phyloP scores from a whole-genome alignment of 2,113 vertebrate genomes.

The Potamarius usumacintae region DNA sequence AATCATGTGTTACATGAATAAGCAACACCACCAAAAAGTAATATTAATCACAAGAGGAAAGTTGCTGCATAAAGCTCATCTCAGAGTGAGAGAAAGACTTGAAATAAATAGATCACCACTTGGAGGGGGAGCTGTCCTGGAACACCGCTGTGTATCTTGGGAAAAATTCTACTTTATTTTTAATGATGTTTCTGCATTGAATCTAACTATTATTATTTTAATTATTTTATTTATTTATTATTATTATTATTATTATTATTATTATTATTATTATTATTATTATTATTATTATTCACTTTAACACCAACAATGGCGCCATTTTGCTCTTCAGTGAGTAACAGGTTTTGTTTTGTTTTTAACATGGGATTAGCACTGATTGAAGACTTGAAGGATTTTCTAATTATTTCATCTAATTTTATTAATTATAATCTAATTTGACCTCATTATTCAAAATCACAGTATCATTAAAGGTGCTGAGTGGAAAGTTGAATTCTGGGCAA shows the following conservation, averaged over 20 bases:
- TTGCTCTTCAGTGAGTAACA: background rate
- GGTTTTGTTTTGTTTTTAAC: background rate
- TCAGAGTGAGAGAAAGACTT: background rate
- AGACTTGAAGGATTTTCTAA: background rate
- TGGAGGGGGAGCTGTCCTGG: background rate
- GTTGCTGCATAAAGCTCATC: background rate
- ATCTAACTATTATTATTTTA: too few species aligned
- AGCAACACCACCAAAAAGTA: background rate
- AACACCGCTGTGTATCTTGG: too few species aligned
- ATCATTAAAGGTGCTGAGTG: too few species aligned
- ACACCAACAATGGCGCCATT: background rate
- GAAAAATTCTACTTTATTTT: too few species aligned
- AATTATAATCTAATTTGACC: too few species aligned
- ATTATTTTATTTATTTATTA: too few species aligned
- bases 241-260: too few species aligned
- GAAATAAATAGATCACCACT: background rate
- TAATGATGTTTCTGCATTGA: background rate
- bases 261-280: too few species aligned
- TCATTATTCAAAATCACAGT: too few species aligned
- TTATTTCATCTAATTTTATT: background rate
- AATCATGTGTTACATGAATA: background rate
- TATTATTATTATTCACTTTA: too few species aligned
- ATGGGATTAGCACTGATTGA: background rate
- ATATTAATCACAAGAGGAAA: background rate
- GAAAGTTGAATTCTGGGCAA: too few species aligned